These are phyloP conservation scores for Aptenodytes forsteri DNA, from an alignment of 2,113 vertebrate species.

Conservation along the genomic window DNA sequence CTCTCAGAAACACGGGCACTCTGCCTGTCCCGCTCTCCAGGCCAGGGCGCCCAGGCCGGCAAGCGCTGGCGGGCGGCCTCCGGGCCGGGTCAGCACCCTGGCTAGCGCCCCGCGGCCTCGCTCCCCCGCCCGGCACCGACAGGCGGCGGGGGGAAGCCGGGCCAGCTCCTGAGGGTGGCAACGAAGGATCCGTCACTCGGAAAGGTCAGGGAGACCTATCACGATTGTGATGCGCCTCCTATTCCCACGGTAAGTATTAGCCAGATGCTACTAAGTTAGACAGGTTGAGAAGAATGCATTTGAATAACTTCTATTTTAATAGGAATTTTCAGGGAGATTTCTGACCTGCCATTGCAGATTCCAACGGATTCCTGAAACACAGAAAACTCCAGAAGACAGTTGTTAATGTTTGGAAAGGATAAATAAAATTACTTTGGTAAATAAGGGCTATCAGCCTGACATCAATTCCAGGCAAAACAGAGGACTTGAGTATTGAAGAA, in stretches of 20 bases:
- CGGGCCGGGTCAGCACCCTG: background rate
- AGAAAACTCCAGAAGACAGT: background rate
- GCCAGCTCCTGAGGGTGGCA: background rate
- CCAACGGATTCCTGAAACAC: background rate
- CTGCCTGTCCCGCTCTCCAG: background rate
- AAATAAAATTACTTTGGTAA: background rate
- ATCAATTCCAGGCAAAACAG: background rate
- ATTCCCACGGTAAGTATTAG: fast-evolving
- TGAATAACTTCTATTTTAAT: background rate
- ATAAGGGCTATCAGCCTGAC: background rate
- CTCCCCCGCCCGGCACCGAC: no score
- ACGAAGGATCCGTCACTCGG: fast-evolving
- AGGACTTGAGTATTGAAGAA: background rate
- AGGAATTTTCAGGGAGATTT: background rate
- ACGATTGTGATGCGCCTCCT: fast-evolving
- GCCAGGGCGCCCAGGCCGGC: background rate
- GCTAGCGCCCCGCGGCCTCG: background rate
- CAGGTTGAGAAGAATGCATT: fast-evolving
- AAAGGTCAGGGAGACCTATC: background rate
- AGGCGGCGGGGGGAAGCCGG: background rate
- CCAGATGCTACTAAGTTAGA: fast-evolving
- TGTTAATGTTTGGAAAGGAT: background rate
- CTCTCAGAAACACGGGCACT: background rate
- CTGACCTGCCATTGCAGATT: background rate
- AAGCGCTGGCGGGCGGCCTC: background rate